Percentiles rank a stretch among this genome's conserved stretches.
phyloP scores from a whole-genome alignment of 2,113 vertebrate species.

The Indri indri region DNA sequence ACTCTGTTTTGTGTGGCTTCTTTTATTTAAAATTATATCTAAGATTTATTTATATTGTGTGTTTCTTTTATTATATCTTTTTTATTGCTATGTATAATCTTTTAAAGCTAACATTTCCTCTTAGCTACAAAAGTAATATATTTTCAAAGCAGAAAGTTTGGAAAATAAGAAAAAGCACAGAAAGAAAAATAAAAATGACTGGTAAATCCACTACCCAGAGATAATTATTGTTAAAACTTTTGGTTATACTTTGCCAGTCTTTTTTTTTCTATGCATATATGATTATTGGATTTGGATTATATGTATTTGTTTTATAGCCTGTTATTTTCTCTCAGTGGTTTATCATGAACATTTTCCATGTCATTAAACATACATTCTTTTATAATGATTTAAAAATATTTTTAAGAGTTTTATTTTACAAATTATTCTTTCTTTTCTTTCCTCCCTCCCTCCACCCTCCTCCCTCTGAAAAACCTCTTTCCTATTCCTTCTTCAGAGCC shows the following conservation, averaged over 20 bases:
- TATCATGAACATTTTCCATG: background rate
- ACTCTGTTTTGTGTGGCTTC: background rate
- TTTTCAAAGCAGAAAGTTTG: constrained; percentile 44
- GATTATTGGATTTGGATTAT: constrained; percentile 29
- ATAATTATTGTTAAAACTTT: constrained; percentile 44
- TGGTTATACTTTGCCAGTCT: background rate
- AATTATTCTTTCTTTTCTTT: background rate
- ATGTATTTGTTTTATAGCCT: constrained; percentile 33
- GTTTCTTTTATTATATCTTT: background rate
- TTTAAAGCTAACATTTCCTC: background rate
- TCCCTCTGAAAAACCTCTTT: background rate
- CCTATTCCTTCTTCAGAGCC: background rate
- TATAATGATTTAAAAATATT: background rate
- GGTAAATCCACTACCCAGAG: background rate
- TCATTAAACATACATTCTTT: constrained; percentile 28
- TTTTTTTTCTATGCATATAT: background rate
- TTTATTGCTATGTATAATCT: background rate
- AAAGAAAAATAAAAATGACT: background rate
- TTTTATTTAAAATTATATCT: constrained; percentile 7
- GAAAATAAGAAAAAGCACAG: constrained; percentile 14
- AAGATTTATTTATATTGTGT: background rate
- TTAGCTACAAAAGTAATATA: background rate
- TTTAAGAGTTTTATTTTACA: background rate
- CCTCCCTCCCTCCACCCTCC: too few relatives aligned
- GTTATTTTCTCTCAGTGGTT: constrained; percentile 36